These are phyloP conservation scores for Eremophila alpestris DNA, from an alignment of 2,797 vertebrate species.

Conservation along the genomic window DNA sequence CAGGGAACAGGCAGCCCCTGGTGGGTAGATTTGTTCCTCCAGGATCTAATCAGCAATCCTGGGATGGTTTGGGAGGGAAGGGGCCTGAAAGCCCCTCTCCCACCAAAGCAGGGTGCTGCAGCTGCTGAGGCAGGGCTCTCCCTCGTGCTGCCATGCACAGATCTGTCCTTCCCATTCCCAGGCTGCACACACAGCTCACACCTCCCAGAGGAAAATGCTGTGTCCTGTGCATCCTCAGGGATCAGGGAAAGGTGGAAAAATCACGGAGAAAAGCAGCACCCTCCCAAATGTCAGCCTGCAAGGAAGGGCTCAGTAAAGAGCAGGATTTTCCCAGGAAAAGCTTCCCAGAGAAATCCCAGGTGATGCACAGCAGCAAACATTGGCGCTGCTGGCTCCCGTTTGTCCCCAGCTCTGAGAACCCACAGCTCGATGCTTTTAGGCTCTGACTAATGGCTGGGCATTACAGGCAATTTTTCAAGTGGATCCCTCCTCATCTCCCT, in stretches of 20 bases:
- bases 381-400: not conserved
- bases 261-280: not conserved
- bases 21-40: not conserved
- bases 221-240: not conserved
- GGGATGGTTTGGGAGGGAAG: not conserved
- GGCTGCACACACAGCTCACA: not conserved
- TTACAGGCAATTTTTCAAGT: not conserved
- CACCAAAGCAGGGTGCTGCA: not conserved
- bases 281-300: not conserved
- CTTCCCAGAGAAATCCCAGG: not conserved
- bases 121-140: not conserved
- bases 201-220: not conserved
- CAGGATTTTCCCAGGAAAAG: not conserved
- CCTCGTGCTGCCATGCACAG: not conserved
- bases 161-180: not conserved
- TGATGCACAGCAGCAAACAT: not conserved
- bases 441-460: slow-evolving; percentile 12
- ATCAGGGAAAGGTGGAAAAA: not conserved
- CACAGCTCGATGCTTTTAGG: slow-evolving; percentile 56
- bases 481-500: not conserved
- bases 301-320: not conserved
- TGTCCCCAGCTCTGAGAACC: not conserved
- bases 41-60: not conserved
- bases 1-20: not conserved
- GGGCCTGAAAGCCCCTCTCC: not conserved